These are phyloP conservation scores for Lutraria rhynchaena DNA, from an alignment of 1,140 invertebrate genomes.

Conservation along the genomic window DNA sequence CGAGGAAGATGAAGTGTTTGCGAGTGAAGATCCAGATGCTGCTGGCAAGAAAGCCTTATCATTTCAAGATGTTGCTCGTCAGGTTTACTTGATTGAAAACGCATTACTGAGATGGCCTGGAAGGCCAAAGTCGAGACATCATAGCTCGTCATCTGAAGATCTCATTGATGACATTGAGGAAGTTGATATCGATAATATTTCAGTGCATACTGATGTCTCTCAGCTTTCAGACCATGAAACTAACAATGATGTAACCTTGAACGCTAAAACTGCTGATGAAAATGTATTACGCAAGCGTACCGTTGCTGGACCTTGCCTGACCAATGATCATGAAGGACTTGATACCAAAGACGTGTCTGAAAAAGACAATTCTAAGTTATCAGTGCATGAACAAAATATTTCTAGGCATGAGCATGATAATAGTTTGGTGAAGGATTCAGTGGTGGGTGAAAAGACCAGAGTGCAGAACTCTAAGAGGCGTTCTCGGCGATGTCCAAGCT, in stretches of 20 bases:
- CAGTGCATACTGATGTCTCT: slow-evolving; percentile 61
- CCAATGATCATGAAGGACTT: not conserved
- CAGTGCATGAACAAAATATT: slow-evolving; percentile 22
- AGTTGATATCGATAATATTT: slow-evolving; percentile 41
- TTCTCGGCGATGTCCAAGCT: slow-evolving; percentile 47
- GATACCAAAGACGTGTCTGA: not conserved
- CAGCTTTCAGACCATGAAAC: slow-evolving; percentile 47
- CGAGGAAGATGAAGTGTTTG: not conserved
- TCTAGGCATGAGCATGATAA: slow-evolving; percentile 61
- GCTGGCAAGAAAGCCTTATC: slow-evolving; percentile 59
- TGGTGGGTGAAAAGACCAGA: slow-evolving; percentile 8
- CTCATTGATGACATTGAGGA: slow-evolving; percentile 25
- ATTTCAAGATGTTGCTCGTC: slow-evolving; percentile 72
- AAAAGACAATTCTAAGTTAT: slow-evolving; percentile 7
- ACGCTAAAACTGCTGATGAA: not conserved
- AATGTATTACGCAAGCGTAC: not conserved
- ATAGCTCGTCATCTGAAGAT: slow-evolving; percentile 79
- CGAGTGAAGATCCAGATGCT: not conserved
- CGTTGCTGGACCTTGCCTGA: not conserved
- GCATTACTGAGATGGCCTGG: slow-evolving; percentile 70
- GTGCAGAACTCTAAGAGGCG: not conserved
- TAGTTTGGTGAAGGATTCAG: not conserved
- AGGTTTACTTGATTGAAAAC: slow-evolving; percentile 70
- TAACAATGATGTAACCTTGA: not conserved
- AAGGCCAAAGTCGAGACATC: slow-evolving; percentile 68